phyloP scores from a whole-genome alignment of 64 coral and sea anemone species.

The Platygyra sinensis region DNA sequence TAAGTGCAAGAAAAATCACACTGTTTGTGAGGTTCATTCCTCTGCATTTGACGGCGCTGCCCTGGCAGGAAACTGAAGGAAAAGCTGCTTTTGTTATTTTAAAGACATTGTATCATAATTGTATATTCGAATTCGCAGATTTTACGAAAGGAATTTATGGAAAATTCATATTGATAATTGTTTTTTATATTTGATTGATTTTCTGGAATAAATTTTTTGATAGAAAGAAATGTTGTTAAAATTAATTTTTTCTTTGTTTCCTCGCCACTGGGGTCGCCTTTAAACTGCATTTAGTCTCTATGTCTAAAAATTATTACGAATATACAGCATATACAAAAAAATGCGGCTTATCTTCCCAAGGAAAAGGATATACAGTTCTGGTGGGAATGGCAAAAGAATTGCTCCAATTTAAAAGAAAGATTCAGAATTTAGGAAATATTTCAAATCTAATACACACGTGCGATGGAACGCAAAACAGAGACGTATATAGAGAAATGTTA shows the following conservation, averaged over 20 bases:
- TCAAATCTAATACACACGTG: conserved; percentile 22
- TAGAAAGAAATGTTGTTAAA: not conserved
- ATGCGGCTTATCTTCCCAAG: not conserved
- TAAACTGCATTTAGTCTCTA: conserved; percentile 1
- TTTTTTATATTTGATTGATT: conserved; percentile 1
- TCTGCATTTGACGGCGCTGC: not conserved
- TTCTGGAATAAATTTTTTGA: not conserved
- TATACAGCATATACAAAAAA: not conserved
- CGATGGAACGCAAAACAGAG: conserved; percentile 12
- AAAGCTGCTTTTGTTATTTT: not conserved
- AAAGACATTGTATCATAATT: not conserved
- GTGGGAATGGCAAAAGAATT: not conserved
- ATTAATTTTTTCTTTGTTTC: not conserved
- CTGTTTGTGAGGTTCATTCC: not conserved
- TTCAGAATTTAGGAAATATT: conserved; percentile 27
- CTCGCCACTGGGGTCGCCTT: not conserved
- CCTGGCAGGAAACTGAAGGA: not conserved
- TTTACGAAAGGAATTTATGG: not conserved
- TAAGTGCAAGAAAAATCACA: not conserved
- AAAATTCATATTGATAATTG: not conserved
- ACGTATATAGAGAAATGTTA: conserved; percentile 27
- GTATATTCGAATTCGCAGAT: not conserved
- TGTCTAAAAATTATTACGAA: not conserved
- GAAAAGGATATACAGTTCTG: conserved; percentile 1
- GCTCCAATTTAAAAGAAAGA: conserved; percentile 6